A percentile compares a stretch with the other conserved stretches of the same genome.
Evolutionary conservation across 2,797 vertebrate species (phyloP).

Genomic region (Neostethus bicornis): DNA sequence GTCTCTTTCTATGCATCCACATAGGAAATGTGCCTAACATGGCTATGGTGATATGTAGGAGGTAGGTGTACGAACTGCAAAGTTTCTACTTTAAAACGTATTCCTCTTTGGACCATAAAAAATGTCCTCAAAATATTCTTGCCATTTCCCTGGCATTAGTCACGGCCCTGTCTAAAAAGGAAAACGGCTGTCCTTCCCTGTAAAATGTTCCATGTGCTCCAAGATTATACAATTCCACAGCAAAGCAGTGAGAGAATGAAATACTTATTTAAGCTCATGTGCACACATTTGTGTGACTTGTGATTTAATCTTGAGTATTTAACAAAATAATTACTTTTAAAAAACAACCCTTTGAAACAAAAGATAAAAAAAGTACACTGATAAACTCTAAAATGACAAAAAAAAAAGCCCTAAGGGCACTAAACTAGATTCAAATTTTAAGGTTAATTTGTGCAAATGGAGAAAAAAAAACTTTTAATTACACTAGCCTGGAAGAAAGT

Average conservation of each 20-base stretch:
- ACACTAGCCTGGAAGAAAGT: constrained; percentile 45
- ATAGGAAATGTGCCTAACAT: constrained; percentile 49
- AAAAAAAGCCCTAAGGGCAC: constrained; percentile 44
- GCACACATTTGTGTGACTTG: constrained; percentile 10
- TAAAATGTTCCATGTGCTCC: constrained; percentile 41
- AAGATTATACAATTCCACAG: constrained; percentile 35
- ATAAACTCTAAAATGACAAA: constrained; percentile 64
- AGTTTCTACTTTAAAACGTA: constrained; percentile 57
- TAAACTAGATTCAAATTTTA: constrained; percentile 57
- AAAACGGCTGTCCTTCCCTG: no score
- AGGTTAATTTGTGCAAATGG: constrained; percentile 60
- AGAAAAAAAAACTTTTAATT: constrained; percentile 49
- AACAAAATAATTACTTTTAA: constrained; percentile 48
- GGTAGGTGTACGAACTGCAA: constrained; percentile 48
- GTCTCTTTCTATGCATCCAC: constrained; percentile 40
- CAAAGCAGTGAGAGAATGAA: constrained; percentile 12
- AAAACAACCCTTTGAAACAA: constrained; percentile 40
- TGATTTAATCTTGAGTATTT: constrained; percentile 31
- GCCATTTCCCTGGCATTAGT: constrained; percentile 61
- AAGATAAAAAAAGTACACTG: constrained; percentile 65
- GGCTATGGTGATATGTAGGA: constrained; percentile 57
- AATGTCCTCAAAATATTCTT: constrained; percentile 56
- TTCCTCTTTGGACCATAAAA: constrained; percentile 62
- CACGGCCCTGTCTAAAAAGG: constrained; percentile 45
- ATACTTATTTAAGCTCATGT: constrained; percentile 2